Conservation (phyloP, 2,113 vertebrate species). For the Rhodinocichla rosea region DNA sequence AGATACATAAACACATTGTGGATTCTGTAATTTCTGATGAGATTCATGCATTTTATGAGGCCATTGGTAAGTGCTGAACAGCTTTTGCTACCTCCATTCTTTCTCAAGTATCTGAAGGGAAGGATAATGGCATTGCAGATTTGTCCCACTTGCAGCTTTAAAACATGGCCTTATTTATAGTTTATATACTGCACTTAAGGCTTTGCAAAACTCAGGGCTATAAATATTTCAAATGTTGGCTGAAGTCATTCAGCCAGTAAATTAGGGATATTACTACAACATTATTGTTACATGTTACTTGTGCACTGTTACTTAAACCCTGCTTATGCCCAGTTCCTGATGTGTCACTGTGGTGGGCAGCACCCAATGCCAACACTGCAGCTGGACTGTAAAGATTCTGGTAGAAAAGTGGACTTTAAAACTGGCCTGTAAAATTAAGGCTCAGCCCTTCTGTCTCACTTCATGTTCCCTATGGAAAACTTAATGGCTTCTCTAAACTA, state of each 20-base stretch:
- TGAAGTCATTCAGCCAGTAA: not conserved
- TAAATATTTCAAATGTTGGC: not conserved
- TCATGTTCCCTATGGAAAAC: not conserved
- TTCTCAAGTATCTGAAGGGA: not conserved
- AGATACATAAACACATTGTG: not conserved
- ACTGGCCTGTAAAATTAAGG: not conserved
- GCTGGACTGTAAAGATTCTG: not conserved
- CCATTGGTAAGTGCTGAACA: not conserved
- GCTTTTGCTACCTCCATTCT: not conserved
- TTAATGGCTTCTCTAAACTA: not conserved
- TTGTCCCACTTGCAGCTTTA: not conserved
- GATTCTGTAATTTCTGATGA: not conserved
- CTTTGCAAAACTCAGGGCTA: not conserved
- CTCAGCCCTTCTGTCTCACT: not conserved
- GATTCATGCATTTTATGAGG: not conserved
- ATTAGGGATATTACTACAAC: not conserved
- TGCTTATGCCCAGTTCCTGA: not conserved
- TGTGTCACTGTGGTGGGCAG: accelerated
- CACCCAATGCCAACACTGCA: not conserved
- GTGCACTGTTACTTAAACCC: not conserved
- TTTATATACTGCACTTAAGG: not conserved
- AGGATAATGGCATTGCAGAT: not conserved
- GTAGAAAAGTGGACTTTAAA: not conserved
- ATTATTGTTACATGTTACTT: not conserved
- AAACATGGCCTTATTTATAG: not conserved